Percentiles rank a stretch among this genome's conserved stretches.
These are phyloP conservation scores for Hymenopus coronatus DNA, from an alignment of 2,888 invertebrate species.

Conservation along the genomic window DNA sequence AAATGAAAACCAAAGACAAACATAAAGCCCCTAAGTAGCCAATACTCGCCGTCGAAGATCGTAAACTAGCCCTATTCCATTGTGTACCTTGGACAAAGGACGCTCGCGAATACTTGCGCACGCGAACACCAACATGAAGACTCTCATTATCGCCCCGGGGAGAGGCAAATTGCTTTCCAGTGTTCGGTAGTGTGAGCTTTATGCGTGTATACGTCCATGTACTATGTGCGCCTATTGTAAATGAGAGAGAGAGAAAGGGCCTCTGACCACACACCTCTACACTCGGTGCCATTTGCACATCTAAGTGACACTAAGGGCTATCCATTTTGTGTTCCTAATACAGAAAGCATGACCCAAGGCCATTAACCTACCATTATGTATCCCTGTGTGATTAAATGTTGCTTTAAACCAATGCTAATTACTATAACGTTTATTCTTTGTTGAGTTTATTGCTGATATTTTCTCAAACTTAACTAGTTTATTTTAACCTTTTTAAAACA, in stretches of 20 bases:
- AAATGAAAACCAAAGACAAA: not conserved
- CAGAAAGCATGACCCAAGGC: not conserved
- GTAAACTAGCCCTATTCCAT: not conserved
- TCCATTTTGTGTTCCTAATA: not conserved
- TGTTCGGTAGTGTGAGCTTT: not conserved
- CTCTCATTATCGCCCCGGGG: not conserved
- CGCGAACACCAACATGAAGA: not conserved
- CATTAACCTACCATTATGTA: not conserved
- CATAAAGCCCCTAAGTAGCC: not conserved
- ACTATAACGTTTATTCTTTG: no score
- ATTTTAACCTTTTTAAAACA: not conserved
- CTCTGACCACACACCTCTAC: not conserved
- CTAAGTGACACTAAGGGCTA: not conserved
- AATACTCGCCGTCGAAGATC: not conserved
- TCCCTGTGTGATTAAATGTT: not conserved
- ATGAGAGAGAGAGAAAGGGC: not conserved
- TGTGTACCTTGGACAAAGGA: not conserved
- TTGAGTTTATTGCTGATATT: not conserved
- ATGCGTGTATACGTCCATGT: not conserved
- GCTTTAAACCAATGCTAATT: not conserved
- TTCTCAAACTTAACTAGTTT: not conserved
- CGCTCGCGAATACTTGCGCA: not conserved
- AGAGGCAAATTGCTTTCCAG: conserved; percentile 1
- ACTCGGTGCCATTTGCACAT: not conserved
- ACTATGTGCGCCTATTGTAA: not conserved